Conservation (phyloP, 1,140 invertebrate genomes). For the Danaus melanippus region DNA sequence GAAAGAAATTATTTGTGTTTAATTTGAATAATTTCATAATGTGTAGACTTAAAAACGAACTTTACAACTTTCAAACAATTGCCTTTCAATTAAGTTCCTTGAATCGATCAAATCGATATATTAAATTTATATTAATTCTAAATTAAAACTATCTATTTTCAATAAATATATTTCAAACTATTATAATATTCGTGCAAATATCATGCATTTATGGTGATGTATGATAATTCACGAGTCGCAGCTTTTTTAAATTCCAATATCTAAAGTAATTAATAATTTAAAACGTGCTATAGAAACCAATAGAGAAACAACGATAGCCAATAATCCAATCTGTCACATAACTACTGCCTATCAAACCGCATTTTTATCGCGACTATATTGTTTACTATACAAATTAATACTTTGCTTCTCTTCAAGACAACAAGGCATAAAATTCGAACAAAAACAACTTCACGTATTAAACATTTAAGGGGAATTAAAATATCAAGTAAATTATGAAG, state of each 20-base stretch:
- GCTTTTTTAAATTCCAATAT: constrained; percentile 19
- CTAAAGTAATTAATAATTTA: constrained; percentile 11
- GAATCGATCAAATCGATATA: too few species aligned
- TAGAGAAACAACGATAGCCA: constrained; percentile 49
- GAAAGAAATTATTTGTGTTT: too few species aligned
- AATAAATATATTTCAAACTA: constrained; percentile 9
- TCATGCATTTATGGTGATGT: constrained; percentile 43
- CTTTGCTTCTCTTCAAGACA: constrained; percentile 37
- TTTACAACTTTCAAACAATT: too few species aligned
- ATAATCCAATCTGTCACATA: constrained; percentile 53
- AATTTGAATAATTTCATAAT: too few species aligned
- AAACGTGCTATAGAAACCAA: constrained; percentile 42
- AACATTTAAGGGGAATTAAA: constrained; percentile 3
- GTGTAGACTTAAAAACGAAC: too few species aligned
- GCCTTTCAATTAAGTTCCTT: too few species aligned
- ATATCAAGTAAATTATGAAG: constrained; percentile 12
- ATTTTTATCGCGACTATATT: constrained; percentile 34
- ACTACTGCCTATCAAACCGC: constrained; percentile 36
- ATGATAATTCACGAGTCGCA: constrained; percentile 33
- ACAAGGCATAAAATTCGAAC: constrained; percentile 28
- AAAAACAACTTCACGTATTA: constrained; percentile 29
- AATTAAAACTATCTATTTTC: background rate
- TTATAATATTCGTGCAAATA: constrained; percentile 31
- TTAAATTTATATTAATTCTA: too few species aligned
- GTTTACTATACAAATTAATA: constrained; percentile 44